Conservation (phyloP, 2,113 vertebrate species). For the Callorhinus ursinus region DNA sequence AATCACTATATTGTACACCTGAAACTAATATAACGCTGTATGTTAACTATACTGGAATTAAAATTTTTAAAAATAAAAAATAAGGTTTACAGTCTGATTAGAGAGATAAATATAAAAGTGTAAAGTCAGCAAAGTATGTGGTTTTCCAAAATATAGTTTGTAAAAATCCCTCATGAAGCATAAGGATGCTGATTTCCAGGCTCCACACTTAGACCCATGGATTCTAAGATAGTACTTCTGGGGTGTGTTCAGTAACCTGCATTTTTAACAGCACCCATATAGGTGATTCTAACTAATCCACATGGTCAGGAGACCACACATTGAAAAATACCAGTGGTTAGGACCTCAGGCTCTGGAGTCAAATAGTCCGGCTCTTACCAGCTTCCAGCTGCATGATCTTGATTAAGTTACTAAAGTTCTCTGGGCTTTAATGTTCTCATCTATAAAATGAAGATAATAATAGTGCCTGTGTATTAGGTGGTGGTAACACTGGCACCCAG, state of each 20-base stretch:
- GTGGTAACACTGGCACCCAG: background rate
- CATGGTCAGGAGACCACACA: background rate
- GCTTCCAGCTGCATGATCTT: background rate
- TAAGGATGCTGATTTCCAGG: background rate
- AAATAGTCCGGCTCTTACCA: background rate
- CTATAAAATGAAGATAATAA: constrained; percentile 12
- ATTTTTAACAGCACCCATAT: background rate
- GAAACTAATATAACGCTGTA: background rate
- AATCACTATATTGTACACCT: background rate
- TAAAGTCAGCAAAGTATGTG: background rate
- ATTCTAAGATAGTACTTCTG: background rate
- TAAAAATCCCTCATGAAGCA: background rate
- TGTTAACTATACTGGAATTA: background rate
- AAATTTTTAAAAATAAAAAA: background rate
- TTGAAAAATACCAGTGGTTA: background rate
- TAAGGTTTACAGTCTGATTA: background rate
- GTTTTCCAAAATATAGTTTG: background rate
- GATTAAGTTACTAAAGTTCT: background rate
- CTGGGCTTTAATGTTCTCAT: background rate
- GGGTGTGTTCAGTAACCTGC: background rate
- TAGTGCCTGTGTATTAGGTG: background rate
- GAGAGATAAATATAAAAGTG: background rate
- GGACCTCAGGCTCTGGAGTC: background rate
- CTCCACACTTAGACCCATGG: background rate
- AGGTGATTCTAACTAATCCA: background rate